Base-by-base conservation (phyloP, 2,888 invertebrate genomes). In the Philopedon plagiatum region DNA sequence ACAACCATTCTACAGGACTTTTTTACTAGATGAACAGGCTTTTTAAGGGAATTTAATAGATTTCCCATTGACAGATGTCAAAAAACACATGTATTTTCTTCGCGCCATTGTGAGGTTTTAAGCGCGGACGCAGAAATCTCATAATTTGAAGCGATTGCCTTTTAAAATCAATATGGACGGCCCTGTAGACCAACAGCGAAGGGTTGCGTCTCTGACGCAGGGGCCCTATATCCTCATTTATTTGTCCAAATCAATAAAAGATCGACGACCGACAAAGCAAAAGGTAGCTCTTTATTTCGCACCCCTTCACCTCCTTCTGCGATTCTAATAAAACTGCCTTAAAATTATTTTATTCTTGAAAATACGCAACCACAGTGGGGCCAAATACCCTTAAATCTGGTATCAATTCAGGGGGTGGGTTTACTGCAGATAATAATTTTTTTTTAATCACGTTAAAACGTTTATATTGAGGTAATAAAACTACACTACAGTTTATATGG, bases 21-120 rank as follows among this genome's bases (percentile, higher is more conserved):
- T 67, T 58, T 67, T 49, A 1, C 49, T 29, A 32, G 8, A 29
- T 63, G 23, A 29, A 11, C 56, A 54, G 49, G 46, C 9, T 56
- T 69, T 49, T 71, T 62, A 29, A 57, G 60, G 11, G 32, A n/a
- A 19, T 51, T 41, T 71, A 66, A 72, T 76, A 68, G 56, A 61
- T 76, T 75, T 74, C 29, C 80, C 80, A 82, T 81, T 82, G 82
- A 81, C 81, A 81, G 75, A 77, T 80, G 81, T 83, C 81, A 82
- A 82, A 70, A 71, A 66, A 82, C 82, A 83, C 80, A 82, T 83
- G 83, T 75, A 77, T 68, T 74, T 68, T 76, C 74, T 83, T 83
- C 82, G 81, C 83, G 83, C 84, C 83, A 83, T 82, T 76, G 76
- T 78, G 71, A 70, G 77, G 71, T 76, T 60, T 41, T 51, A 44